Base-by-base conservation (phyloP, 2,113 vertebrate species). In the Clinocottus analis region DNA sequence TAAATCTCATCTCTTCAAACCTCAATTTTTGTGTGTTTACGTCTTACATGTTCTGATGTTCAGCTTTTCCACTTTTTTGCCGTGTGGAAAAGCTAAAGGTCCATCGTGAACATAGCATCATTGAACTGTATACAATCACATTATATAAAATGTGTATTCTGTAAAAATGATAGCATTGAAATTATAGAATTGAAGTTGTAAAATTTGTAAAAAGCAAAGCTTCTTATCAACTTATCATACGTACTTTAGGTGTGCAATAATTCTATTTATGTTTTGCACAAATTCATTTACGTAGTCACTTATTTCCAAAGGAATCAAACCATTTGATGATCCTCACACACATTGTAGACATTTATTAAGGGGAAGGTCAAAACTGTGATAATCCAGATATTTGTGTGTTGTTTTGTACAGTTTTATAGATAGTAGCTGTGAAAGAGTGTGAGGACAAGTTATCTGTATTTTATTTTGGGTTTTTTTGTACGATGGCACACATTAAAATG, bases 331-430 rank as follows among this genome's bases (percentile, higher is more conserved):
- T 80, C 35, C 49, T 19, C 53, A 21, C 45, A 29, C 23, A 84
- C 33, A 62, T 11, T 43, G 2, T 8, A 51, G 47, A 81, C 7
- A 49, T 79, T 51, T 61, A 23, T 69, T 17, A 70, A 72, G 29
- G 41, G 31, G 51, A 64, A 69, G 75, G 78, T 85, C 83, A 91
- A 83, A 59, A 37, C 37, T 23, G 64, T 62, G 47, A 73, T 47
- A 5, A 83, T 85, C 43, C 39, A 73, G 35, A 58, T 82, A 2
- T 73, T 61, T 29, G 5, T 79, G 25, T 78, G 66, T 77, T 29
- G 47, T 88, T 79, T 75, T 90, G 85, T 92, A 91, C 86, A 89
- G 86, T 91, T 92, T 86, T 90, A 65, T 84, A 87, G 45, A 53
- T 58, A 65, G 41, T 41, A 25, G 8, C 9, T 53, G 19, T 23